Evolutionary conservation across 1,140 invertebrate genomes (phyloP).

Genomic region (Colletes latitarsis): DNA sequence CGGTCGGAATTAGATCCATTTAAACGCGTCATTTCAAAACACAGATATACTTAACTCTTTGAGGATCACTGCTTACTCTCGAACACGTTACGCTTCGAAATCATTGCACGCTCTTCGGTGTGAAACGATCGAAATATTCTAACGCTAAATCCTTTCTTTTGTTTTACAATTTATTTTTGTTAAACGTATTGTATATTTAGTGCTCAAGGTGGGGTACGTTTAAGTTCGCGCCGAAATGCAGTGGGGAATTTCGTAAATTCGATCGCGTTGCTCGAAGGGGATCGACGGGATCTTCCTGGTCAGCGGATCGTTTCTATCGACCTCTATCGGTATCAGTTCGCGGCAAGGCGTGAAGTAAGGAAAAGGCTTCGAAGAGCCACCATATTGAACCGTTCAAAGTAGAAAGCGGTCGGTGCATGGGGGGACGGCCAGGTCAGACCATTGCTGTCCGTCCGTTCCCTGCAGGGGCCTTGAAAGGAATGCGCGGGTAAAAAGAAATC

Average conservation of each 20-base stretch:
- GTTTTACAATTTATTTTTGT: no score
- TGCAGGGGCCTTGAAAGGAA: slow-evolving; percentile 65
- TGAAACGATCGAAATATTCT: no score
- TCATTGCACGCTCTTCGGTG: no score
- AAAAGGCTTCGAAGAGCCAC: slow-evolving; percentile 8
- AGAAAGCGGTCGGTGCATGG: slow-evolving; percentile 57
- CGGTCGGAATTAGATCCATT: slow-evolving; percentile 52
- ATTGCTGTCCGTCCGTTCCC: slow-evolving; percentile 22
- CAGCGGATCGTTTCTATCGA: neutral
- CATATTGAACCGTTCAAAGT: slow-evolving; percentile 60
- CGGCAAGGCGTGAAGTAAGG: neutral
- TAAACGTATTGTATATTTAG: no score
- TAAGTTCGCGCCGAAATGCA: no score
- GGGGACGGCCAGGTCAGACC: slow-evolving; percentile 26
- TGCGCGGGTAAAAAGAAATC: slow-evolving; percentile 56
- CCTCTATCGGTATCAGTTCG: neutral
- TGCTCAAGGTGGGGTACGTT: no score
- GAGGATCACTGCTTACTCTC: neutral
- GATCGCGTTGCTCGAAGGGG: neutral
- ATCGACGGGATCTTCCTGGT: neutral
- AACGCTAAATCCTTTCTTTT: no score
- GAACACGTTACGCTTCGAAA: neutral
- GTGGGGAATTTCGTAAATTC: no score
- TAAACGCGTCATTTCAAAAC: slow-evolving; percentile 41
- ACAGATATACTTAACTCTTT: slow-evolving; percentile 14